Percentiles rank a stretch among this genome's conserved stretches.
These are phyloP conservation scores for Carassius gibelio DNA, from an alignment of 2,113 vertebrate species.

Conservation along the genomic window DNA sequence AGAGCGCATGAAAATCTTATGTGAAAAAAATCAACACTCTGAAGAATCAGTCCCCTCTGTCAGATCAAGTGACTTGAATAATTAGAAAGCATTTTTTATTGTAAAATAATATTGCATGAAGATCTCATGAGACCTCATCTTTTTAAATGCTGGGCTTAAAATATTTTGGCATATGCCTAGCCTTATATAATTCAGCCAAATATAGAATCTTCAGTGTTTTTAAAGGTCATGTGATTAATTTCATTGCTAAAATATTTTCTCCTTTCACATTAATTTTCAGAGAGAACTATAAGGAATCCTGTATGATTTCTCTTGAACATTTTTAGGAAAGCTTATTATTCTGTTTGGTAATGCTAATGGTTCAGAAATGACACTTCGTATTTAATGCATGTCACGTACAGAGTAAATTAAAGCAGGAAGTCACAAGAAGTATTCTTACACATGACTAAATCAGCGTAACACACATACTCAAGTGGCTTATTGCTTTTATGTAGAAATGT, in stretches of 20 bases:
- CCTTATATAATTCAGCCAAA: not conserved
- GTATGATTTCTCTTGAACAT: not conserved
- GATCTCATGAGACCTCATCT: constrained; percentile 12
- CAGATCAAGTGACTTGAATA: constrained; percentile 47
- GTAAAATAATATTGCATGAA: constrained; percentile 28
- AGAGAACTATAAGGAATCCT: not conserved
- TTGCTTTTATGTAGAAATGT: not conserved
- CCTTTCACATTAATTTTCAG: not conserved
- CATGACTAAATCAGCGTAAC: not conserved
- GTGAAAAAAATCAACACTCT: constrained; percentile 48
- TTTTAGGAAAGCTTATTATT: not conserved
- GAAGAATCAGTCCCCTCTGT: constrained; percentile 17
- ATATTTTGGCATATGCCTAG: constrained; percentile 8
- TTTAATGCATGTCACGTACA: not conserved
- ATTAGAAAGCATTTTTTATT: constrained; percentile 30
- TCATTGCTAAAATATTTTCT: not conserved
- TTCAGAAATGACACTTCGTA: not conserved
- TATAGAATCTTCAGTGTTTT: not conserved
- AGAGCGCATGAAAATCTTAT: constrained; percentile 48
- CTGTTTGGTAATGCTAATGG: not conserved
- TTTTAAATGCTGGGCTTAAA: constrained; percentile 3
- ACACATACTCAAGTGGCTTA: not conserved
- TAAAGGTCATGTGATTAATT: not conserved
- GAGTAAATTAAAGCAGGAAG: not conserved
- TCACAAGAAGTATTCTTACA: not conserved